These are phyloP conservation scores for Gisinianus flammeolus DNA, from an alignment of 2,888 invertebrate genomes.

Conservation along the genomic window DNA sequence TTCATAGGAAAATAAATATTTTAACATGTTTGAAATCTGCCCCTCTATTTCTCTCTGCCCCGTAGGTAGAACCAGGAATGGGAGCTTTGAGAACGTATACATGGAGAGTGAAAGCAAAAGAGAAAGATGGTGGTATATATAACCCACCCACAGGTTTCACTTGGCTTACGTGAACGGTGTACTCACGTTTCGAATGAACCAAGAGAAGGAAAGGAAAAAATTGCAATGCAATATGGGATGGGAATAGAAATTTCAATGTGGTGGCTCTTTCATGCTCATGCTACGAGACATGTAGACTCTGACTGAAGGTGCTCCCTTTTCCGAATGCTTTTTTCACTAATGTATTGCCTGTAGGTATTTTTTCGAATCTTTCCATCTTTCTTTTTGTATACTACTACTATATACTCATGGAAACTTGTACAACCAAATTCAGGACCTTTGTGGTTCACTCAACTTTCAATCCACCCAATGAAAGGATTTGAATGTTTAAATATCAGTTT, in stretches of 20 bases:
- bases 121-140: slow-evolving; percentile 11
- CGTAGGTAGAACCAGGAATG: not conserved
- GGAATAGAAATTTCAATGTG: not conserved
- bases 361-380: not conserved
- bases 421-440: not conserved
- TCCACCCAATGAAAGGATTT: not conserved
- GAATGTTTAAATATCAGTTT: not conserved
- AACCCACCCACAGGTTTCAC: not conserved
- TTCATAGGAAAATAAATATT: slow-evolving; percentile 25
- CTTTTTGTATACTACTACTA: slow-evolving; percentile 4
- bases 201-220: not conserved
- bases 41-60: not conserved
- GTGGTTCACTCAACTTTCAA: not conserved
- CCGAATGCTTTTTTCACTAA: not conserved
- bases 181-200: not conserved
- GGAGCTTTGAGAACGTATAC: not conserved
- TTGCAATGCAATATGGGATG: not conserved
- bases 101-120: not conserved
- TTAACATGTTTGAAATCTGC: slow-evolving; percentile 25
- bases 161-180: not conserved
- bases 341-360: slow-evolving; percentile 8
- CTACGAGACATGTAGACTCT: not conserved
- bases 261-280: not conserved
- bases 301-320: not conserved
- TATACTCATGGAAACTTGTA: not conserved